phyloP scores from a whole-genome alignment of 2,888 invertebrate genomes.

The Caenorhabditis sp. region DNA sequence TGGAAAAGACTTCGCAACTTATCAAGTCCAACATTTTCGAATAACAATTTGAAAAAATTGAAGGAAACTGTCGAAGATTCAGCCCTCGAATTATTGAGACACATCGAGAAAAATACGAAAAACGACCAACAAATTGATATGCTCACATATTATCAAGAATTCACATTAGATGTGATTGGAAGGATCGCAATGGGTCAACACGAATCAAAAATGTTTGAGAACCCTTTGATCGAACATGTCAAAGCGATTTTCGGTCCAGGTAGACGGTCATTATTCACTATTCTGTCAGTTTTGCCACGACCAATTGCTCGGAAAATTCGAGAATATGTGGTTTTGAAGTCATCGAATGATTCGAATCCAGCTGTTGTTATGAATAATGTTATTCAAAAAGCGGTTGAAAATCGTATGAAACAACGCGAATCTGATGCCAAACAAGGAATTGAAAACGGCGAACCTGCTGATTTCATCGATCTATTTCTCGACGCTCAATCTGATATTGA shows the following conservation, averaged over 20 bases:
- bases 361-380: conserved; percentile 13
- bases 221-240: conserved; percentile 8
- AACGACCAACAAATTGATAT: neutral
- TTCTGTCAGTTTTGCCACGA: conserved; percentile 12
- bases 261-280: conserved; percentile 16
- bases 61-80: conserved; percentile 40
- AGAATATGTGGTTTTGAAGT: neutral
- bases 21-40: conserved; percentile 73
- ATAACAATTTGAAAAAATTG: conserved; percentile 73
- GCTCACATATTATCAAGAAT: conserved; percentile 48
- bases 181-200: conserved; percentile 53
- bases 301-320: neutral
- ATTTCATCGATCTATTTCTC: conserved; percentile 60
- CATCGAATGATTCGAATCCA: neutral
- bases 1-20: conserved; percentile 74
- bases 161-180: conserved; percentile 54
- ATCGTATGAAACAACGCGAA: conserved; percentile 33
- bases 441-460: conserved; percentile 28
- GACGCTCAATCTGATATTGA: conserved; percentile 48
- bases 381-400: conserved; percentile 19
- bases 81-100: conserved; percentile 25
- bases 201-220: conserved; percentile 27
- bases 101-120: conserved; percentile 16
- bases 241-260: conserved; percentile 18
- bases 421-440: conserved; percentile 23